A percentile compares a stretch with the other conserved stretches of the same genome.
Evolutionary conservation across 2,888 invertebrate species (phyloP).

Genomic region (Merodon equestris): DNA sequence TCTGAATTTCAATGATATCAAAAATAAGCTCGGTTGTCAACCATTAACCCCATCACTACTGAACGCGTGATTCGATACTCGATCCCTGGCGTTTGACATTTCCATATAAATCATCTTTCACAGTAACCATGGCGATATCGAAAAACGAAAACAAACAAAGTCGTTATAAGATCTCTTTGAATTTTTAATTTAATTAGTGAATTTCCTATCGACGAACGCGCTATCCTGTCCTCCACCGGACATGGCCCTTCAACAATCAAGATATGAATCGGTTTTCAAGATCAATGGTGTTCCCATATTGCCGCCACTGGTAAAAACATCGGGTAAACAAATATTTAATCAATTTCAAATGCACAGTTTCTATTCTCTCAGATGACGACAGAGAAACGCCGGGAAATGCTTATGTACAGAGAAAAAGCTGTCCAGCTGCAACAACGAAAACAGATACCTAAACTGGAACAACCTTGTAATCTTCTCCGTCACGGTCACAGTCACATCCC

Average conservation of each 20-base stretch:
- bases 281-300: conserved; percentile 77
- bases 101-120: conserved; percentile 16
- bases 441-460: conserved; percentile 5
- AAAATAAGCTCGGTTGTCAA: too few species aligned
- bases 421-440: conserved; percentile 71
- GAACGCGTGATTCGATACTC: conserved; percentile 39
- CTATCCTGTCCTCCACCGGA: neutral
- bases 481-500: conserved; percentile 64
- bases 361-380: conserved; percentile 75
- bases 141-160: conserved; percentile 61
- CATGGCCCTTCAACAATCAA: conserved; percentile 63
- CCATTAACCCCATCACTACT: neutral
- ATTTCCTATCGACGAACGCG: conserved; percentile 14
- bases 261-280: conserved; percentile 73
- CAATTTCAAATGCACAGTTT: neutral
- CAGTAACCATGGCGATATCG: conserved; percentile 61
- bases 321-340: conserved; percentile 32
- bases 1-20: too few species aligned
- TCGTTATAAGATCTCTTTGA: conserved; percentile 63
- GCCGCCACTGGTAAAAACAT: conserved; percentile 74
- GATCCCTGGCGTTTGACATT: conserved; percentile 25
- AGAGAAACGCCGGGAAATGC: conserved; percentile 74
- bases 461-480: conserved; percentile 47
- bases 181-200: conserved; percentile 67
- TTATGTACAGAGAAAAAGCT: conserved; percentile 72